Conservation (phyloP, 2,888 invertebrate genomes). For the Lepidochitona cinerea region DNA sequence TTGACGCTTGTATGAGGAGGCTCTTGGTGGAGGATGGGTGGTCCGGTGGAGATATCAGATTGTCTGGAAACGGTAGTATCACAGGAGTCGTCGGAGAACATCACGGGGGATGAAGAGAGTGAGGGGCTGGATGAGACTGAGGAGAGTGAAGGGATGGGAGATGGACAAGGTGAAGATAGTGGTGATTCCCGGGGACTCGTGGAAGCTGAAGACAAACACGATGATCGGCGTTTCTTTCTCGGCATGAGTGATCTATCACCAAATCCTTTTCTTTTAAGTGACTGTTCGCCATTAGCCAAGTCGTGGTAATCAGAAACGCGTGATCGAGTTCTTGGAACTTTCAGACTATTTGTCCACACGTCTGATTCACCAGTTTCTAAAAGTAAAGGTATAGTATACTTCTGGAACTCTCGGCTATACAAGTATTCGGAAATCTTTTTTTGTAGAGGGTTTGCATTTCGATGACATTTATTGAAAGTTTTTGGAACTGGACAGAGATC, state of each 20-base stretch:
- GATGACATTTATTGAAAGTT: not conserved
- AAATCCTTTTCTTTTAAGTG: not conserved
- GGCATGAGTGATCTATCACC: not conserved
- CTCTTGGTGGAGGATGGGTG: not conserved
- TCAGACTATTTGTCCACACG: not conserved
- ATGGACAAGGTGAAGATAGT: not conserved
- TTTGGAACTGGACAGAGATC: not conserved
- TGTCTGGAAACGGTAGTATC: not conserved
- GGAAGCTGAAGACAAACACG: conserved; percentile 9
- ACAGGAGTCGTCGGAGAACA: conserved; percentile 4
- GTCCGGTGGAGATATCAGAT: not conserved
- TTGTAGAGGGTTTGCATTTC: not conserved
- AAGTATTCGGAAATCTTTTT: not conserved
- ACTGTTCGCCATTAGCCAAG: not conserved
- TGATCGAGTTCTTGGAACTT: not conserved
- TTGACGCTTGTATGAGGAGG: not conserved
- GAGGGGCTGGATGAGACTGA: conserved; percentile 6
- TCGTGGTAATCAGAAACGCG: not conserved
- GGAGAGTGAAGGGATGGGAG: not conserved
- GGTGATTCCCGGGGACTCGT: conserved; percentile 1
- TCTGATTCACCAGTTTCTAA: not conserved
- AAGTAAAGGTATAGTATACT: not conserved
- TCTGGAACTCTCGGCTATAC: not conserved
- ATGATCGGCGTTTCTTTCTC: not conserved
- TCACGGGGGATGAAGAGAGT: not conserved